These are phyloP conservation scores for Gymnocypris eckloni DNA, from an alignment of 2,797 vertebrate genomes.

Conservation along the genomic window DNA sequence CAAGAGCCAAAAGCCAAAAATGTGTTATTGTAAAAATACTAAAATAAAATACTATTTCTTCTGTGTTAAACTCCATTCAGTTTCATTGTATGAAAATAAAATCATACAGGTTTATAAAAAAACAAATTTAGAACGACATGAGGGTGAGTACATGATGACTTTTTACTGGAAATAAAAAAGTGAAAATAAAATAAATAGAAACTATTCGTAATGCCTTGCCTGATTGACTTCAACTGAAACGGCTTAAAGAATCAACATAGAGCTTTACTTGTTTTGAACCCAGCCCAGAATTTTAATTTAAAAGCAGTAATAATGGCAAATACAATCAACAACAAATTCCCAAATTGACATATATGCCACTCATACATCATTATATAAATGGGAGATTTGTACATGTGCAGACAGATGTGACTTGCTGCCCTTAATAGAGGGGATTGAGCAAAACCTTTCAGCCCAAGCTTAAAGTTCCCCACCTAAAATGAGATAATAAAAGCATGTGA, in stretches of 20 bases:
- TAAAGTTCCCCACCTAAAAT: background rate
- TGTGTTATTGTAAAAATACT: background rate
- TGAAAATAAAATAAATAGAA: background rate
- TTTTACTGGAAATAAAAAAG: background rate
- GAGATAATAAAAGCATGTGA: background rate
- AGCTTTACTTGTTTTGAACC: background rate
- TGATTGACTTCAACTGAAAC: background rate
- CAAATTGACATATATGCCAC: background rate
- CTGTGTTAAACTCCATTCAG: background rate
- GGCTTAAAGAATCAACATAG: background rate
- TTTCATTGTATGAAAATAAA: background rate
- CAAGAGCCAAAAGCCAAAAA: background rate
- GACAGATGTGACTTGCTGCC: background rate
- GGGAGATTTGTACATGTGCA: slow-evolving; percentile 1
- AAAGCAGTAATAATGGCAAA: slow-evolving; percentile 12
- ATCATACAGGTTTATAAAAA: background rate
- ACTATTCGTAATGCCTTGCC: background rate
- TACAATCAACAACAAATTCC: background rate
- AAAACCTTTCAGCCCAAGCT: background rate
- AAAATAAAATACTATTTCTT: background rate
- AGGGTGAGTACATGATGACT: background rate
- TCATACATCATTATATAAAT: no score
- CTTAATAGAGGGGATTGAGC: background rate
- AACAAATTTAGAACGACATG: background rate
- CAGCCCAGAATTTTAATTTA: background rate